Evolutionary conservation across 2,888 invertebrate species (phyloP).

Genomic region (Drosophila nigricruria): DNA sequence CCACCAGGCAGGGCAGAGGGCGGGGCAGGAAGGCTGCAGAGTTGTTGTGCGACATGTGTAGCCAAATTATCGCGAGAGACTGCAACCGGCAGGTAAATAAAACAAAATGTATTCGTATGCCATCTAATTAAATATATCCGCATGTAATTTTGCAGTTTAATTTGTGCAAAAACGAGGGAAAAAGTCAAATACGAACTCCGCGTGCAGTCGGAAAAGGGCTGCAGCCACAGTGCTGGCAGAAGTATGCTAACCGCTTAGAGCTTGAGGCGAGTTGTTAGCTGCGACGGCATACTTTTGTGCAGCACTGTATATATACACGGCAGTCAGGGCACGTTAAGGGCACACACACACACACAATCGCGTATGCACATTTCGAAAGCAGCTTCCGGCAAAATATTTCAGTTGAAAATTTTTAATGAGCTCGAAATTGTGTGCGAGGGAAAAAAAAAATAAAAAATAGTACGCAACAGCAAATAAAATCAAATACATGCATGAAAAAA

Average conservation of each 20-base stretch:
- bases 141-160: constrained; percentile 68
- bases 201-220: constrained; percentile 14
- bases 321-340: constrained; percentile 34
- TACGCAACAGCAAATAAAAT: constrained; percentile 29
- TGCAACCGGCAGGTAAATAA: constrained; percentile 45
- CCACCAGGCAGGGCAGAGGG: background rate
- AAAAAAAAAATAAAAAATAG: constrained; percentile 41
- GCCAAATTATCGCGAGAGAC: constrained; percentile 43
- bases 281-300: constrained; percentile 30
- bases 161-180: constrained; percentile 58
- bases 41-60: constrained; percentile 49
- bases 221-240: constrained; percentile 23
- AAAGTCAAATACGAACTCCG: constrained; percentile 65
- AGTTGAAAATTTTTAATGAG: constrained; percentile 82
- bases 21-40: background rate
- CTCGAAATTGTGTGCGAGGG: constrained; percentile 61
- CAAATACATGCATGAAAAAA: constrained; percentile 26
- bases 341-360: constrained; percentile 20
- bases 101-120: constrained; percentile 59
- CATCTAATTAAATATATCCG: constrained; percentile 78
- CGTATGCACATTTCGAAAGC: constrained; percentile 42
- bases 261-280: constrained; percentile 6
- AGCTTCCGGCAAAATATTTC: constrained; percentile 79
- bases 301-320: constrained; percentile 50
- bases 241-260: constrained; percentile 10